Conservation (phyloP, 2,888 invertebrate species). For the Keiferia lycopersicella region DNA sequence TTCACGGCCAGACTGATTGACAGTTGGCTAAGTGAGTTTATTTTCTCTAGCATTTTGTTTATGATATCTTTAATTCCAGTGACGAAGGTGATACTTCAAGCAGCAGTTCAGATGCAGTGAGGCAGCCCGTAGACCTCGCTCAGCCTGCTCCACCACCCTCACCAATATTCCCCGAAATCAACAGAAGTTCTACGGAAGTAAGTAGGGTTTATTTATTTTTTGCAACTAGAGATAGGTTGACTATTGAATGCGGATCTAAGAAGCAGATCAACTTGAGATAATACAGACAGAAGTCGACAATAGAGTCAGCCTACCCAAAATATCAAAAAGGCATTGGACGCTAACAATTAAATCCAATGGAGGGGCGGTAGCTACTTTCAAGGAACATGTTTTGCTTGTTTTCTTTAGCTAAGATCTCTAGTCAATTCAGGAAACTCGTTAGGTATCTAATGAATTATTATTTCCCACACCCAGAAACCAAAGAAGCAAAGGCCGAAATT, state of each 20-base stretch:
- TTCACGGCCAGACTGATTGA: too few relatives aligned
- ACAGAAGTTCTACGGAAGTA: constrained; percentile 54
- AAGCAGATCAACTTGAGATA: neutral
- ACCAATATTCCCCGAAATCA: constrained; percentile 80
- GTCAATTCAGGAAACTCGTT: too few relatives aligned
- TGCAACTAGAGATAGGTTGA: neutral
- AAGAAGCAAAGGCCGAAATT: constrained; percentile 62
- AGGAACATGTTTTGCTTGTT: too few relatives aligned
- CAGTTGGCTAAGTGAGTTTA: neutral
- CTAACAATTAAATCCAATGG: too few relatives aligned
- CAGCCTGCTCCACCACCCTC: constrained; percentile 86
- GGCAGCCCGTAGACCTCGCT: constrained; percentile 75
- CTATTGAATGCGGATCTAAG: neutral
- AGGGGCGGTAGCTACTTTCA: too few relatives aligned
- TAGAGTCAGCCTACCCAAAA: too few relatives aligned
- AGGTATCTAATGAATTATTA: neutral
- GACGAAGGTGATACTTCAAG: constrained; percentile 90
- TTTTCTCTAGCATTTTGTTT: too few relatives aligned
- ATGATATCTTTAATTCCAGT: constrained; percentile 63
- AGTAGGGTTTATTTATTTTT: neutral
- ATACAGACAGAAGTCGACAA: too few relatives aligned
- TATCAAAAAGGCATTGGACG: too few relatives aligned
- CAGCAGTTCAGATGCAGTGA: constrained; percentile 86
- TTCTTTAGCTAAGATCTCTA: too few relatives aligned
- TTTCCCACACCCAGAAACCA: constrained; percentile 54